Evolutionary conservation across 1,140 invertebrate genomes (phyloP).

Genomic region (Drosophila pseudoobscura): DNA sequence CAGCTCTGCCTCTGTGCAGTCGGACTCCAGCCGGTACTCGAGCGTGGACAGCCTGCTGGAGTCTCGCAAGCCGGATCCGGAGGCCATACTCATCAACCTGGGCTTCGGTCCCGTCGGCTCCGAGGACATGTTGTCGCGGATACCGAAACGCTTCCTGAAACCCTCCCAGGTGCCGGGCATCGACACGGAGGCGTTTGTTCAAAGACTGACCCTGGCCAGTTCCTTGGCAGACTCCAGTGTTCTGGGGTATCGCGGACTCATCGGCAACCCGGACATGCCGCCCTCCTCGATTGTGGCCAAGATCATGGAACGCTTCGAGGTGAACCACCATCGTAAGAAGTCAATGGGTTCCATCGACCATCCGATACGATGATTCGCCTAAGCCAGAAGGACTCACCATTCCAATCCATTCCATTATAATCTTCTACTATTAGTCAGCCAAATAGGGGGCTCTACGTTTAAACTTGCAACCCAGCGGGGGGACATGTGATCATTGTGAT

Average conservation of each 20-base stretch:
- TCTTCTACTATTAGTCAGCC: constrained; percentile 29
- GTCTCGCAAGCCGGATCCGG: constrained; percentile 87
- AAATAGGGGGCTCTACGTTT: constrained; percentile 18
- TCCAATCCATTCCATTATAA: background rate
- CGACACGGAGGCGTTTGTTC: constrained; percentile 86
- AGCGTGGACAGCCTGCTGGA: constrained; percentile 89
- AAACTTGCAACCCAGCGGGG: constrained; percentile 18
- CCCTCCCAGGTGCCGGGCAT: constrained; percentile 87
- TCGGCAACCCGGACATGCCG: constrained; percentile 83
- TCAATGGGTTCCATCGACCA: constrained; percentile 74
- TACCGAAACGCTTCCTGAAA: constrained; percentile 87
- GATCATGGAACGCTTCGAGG: constrained; percentile 82
- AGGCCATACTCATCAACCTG: constrained; percentile 87
- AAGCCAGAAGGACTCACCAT: too few species aligned
- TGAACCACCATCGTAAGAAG: constrained; percentile 80
- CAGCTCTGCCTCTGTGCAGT: constrained; percentile 86
- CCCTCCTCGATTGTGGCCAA: constrained; percentile 80
- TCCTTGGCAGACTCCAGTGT: constrained; percentile 87
- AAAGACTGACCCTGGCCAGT: constrained; percentile 85
- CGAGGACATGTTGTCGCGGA: constrained; percentile 84
- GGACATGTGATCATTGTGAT: constrained; percentile 52
- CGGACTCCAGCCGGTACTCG: constrained; percentile 88
- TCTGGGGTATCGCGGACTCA: constrained; percentile 86
- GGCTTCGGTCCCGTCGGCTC: constrained; percentile 86
- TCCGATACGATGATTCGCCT: constrained; percentile 28